phyloP scores from a whole-genome alignment of 2,797 vertebrate species.

The Propithecus perrieri region DNA sequence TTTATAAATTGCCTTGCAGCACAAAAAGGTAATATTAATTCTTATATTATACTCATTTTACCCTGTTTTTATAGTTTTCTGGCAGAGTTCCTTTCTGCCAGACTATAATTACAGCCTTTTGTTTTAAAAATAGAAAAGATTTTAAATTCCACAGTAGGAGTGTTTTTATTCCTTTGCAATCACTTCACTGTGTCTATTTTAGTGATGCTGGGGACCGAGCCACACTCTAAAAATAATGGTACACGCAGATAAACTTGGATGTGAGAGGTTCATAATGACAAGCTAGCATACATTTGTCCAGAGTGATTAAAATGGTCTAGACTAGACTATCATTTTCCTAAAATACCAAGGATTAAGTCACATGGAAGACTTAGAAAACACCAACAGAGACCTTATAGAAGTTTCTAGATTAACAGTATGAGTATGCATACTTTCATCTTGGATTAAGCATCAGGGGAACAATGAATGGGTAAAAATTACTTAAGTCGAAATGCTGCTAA shows the following conservation, averaged over 20 bases:
- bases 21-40: neutral
- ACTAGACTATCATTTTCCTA: neutral
- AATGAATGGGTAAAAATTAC: accelerated
- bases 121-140: slow-evolving; percentile 54
- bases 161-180: neutral
- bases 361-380: neutral
- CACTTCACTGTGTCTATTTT: neutral
- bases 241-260: neutral
- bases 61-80: slow-evolving; percentile 5
- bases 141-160: neutral
- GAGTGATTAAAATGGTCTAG: neutral
- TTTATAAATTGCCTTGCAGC: neutral
- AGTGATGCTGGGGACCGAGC: neutral
- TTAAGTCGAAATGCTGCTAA: neutral
- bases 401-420: neutral
- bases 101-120: slow-evolving; percentile 52
- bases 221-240: neutral
- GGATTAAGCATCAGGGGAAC: neutral
- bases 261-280: neutral
- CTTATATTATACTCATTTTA: neutral
- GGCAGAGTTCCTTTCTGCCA: neutral
- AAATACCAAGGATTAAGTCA: neutral
- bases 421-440: neutral
- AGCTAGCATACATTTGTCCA: accelerated
- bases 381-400: neutral